phyloP scores from a whole-genome alignment of 2,113 vertebrate genomes.

The Lepisosteus osseus region DNA sequence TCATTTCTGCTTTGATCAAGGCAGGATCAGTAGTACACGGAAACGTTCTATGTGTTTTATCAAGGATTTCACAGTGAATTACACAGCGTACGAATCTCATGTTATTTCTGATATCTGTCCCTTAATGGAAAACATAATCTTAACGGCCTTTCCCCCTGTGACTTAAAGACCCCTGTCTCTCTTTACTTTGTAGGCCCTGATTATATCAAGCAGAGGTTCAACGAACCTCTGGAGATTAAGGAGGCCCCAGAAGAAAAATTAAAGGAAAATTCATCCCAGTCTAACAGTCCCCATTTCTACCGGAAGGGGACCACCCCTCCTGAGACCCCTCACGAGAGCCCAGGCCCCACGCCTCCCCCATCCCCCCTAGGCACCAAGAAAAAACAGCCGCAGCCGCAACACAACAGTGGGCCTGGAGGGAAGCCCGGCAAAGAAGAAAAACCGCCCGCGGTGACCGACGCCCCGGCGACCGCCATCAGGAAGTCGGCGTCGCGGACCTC shows the following conservation, averaged over 20 bases:
- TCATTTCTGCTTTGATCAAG: not conserved
- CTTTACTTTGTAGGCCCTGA: conserved; percentile 78
- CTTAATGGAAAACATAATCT: too few species aligned
- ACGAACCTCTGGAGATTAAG: conserved; percentile 81
- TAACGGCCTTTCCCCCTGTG: too few species aligned
- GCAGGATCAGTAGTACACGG: not conserved
- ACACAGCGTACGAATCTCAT: conserved; percentile 6
- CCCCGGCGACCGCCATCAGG: conserved; percentile 56
- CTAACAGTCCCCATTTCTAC: conserved; percentile 89
- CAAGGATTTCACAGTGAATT: conserved; percentile 19
- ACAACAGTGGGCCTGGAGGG: conserved; percentile 64
- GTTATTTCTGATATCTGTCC: not conserved
- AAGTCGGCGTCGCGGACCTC: conserved; percentile 75
- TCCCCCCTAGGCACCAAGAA: conserved; percentile 72
- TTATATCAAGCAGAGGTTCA: conserved; percentile 87
- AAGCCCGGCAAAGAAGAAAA: conserved; percentile 78
- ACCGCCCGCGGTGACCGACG: conserved; percentile 58
- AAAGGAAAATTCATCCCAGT: conserved; percentile 68
- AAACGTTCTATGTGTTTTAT: too few species aligned
- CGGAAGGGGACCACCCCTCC: conserved; percentile 88
- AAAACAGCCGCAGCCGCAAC: conserved; percentile 49
- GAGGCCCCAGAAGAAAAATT: conserved; percentile 82
- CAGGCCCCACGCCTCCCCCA: conserved; percentile 65
- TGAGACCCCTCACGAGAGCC: conserved; percentile 70
- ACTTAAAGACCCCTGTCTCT: conserved; percentile 8